Conservation (phyloP, 2,113 vertebrate species). For the Brachionichthys hirsutus region DNA sequence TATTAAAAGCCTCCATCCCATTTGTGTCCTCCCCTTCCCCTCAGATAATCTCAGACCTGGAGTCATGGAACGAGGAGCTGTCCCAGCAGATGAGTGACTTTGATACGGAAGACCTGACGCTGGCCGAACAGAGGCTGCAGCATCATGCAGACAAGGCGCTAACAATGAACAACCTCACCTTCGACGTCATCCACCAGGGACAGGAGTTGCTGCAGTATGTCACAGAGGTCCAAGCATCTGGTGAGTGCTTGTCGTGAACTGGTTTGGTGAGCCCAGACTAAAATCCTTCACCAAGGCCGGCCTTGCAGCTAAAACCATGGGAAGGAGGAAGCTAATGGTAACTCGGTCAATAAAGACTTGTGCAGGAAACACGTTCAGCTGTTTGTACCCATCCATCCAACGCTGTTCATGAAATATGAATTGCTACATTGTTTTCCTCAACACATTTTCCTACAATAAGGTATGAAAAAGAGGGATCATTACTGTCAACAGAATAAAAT, state of each 20-base stretch:
- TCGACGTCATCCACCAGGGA: constrained; percentile 98
- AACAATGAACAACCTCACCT: constrained; percentile 99
- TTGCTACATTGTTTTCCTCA: no score
- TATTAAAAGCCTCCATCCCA: no score
- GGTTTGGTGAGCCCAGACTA: neutral
- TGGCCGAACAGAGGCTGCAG: constrained; percentile 96
- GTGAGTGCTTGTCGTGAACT: constrained; percentile 74
- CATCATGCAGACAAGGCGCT: constrained; percentile 98
- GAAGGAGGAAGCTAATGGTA: no score
- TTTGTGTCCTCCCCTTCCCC: neutral
- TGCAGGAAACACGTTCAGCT: no score
- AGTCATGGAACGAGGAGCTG: constrained; percentile 98
- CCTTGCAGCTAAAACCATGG: no score
- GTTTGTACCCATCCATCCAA: no score
- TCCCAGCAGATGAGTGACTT: constrained; percentile 97
- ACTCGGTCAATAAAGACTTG: no score
- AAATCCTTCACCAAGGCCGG: no score
- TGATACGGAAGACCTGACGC: constrained; percentile 95
- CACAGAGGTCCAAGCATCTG: constrained; percentile 96
- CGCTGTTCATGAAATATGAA: no score
- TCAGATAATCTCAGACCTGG: constrained; percentile 99
- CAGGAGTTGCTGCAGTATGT: constrained; percentile 97
- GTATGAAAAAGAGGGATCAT: no score
- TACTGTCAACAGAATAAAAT: neutral
- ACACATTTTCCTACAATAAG: no score